Conservation (phyloP, 2,797 vertebrate genomes). For the Cynopterus sphinx region DNA sequence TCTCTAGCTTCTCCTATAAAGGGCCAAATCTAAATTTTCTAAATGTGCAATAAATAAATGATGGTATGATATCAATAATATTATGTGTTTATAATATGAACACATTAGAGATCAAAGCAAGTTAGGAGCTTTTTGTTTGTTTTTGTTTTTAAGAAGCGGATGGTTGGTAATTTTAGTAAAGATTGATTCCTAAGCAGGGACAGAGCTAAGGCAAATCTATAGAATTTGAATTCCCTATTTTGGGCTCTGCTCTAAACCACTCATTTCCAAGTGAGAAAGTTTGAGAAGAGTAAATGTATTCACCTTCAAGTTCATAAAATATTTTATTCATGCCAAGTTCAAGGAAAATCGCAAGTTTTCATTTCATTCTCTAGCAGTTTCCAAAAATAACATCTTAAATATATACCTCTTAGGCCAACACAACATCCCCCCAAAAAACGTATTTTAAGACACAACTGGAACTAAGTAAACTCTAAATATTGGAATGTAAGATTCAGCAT, state of each 20-base stretch:
- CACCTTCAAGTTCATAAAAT: constrained; percentile 73
- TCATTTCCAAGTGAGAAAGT: constrained; percentile 52
- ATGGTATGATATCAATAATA: neutral
- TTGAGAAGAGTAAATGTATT: constrained; percentile 55
- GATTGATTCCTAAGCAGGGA: neutral
- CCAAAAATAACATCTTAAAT: constrained; percentile 75
- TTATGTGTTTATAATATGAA: neutral
- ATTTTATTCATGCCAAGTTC: constrained; percentile 67
- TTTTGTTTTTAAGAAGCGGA: neutral
- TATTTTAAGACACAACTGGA: constrained; percentile 67
- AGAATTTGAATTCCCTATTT: neutral
- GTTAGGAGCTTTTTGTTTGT: neutral
- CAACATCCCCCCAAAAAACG: constrained; percentile 50
- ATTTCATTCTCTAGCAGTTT: constrained; percentile 77
- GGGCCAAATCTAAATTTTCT: neutral
- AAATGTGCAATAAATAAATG: neutral
- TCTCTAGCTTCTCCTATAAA: neutral
- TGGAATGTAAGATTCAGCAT: constrained; percentile 71
- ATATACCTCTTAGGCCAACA: constrained; percentile 71
- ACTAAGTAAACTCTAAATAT: constrained; percentile 70
- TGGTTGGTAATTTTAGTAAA: neutral
- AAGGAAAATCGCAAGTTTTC: constrained; percentile 70
- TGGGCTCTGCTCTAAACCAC: neutral
- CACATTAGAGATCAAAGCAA: neutral
- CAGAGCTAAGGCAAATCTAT: neutral